Conservation (phyloP, 2,113 vertebrate genomes). For the Gulo gulo region DNA sequence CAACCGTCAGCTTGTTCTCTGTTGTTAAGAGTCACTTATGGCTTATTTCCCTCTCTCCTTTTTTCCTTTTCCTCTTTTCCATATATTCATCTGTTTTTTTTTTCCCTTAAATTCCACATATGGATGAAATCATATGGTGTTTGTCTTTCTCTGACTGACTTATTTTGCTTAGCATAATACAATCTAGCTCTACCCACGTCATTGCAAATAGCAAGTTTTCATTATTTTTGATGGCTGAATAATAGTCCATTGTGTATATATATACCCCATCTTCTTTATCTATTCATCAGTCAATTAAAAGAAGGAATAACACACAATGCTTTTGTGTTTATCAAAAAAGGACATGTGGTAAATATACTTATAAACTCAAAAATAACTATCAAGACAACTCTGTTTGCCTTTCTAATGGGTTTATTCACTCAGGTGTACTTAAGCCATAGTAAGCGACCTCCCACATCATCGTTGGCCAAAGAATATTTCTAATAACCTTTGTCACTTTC, state of each 20-base stretch:
- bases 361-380: background rate
- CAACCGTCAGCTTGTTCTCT: background rate
- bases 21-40: background rate
- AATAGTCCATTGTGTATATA: background rate
- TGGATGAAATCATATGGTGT: background rate
- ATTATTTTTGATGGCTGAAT: background rate
- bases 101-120: background rate
- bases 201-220: background rate
- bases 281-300: background rate
- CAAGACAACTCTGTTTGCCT: background rate
- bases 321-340: background rate
- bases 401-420: background rate
- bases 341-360: background rate
- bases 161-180: background rate
- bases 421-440: background rate
- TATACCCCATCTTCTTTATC: background rate
- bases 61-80: background rate
- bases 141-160: background rate
- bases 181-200: background rate
- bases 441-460: background rate
- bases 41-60: background rate
- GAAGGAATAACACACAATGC: background rate
- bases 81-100: background rate
- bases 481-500: background rate
- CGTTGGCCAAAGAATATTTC: background rate